Conservation (phyloP, 1,140 invertebrate genomes). For the Ctenoplectra terminalis region DNA sequence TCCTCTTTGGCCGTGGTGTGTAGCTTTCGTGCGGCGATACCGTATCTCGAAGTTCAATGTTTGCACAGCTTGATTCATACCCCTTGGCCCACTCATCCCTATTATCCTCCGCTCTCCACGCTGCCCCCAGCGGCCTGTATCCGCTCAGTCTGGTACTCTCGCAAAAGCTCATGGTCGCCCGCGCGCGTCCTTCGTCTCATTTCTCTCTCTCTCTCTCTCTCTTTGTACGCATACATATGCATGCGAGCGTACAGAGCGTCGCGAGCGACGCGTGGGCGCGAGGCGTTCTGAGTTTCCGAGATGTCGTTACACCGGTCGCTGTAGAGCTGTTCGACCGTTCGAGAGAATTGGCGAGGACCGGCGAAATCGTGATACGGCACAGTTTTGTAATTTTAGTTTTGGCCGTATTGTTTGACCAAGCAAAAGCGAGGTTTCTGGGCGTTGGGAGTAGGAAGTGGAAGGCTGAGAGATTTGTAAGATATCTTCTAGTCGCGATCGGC, state of each 20-base stretch:
- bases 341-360: no score
- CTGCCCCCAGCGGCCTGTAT: conserved; percentile 37
- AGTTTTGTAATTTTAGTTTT: no score
- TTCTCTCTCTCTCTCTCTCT: conserved; percentile 63
- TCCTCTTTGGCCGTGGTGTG: conserved; percentile 64
- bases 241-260: neutral
- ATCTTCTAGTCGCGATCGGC: no score
- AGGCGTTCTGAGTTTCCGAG: neutral
- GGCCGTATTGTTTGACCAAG: no score
- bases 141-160: conserved; percentile 42
- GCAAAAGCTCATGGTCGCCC: conserved; percentile 25
- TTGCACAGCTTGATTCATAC: conserved; percentile 83
- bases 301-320: neutral
- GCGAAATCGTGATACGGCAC: no score
- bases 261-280: neutral
- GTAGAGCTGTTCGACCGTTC: neutral
- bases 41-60: conserved; percentile 82
- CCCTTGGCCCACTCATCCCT: conserved; percentile 72
- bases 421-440: no score
- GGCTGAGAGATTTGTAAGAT: no score
- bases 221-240: conserved; percentile 40
- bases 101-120: conserved; percentile 61
- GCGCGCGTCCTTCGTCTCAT: conserved; percentile 39
- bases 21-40: conserved; percentile 69
- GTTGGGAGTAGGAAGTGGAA: no score